phyloP scores from a whole-genome alignment of 2,888 invertebrate species.

The Eristalis intricaria region DNA sequence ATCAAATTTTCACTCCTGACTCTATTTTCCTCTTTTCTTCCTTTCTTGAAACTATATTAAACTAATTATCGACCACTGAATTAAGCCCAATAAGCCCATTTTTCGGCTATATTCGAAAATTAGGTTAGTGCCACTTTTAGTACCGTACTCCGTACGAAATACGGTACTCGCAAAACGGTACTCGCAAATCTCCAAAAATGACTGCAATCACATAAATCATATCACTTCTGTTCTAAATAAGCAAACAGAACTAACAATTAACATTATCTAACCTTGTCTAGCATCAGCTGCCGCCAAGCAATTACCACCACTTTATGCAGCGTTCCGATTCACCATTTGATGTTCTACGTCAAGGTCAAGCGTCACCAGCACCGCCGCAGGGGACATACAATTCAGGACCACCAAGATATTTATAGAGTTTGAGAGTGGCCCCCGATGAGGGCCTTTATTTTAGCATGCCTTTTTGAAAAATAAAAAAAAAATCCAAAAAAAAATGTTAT shows the following conservation, averaged over 20 bases:
- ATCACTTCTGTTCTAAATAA: background rate
- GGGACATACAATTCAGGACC: conserved; percentile 80
- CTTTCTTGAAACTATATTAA: too few relatives aligned
- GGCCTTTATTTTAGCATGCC: conserved; percentile 81
- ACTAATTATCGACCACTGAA: too few relatives aligned
- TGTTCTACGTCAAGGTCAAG: conserved; percentile 79
- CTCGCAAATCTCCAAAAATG: background rate
- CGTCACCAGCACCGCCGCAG: conserved; percentile 78
- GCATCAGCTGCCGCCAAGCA: conserved; percentile 80
- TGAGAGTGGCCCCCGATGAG: conserved; percentile 81
- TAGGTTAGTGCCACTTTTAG: too few relatives aligned
- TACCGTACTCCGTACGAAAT: too few relatives aligned
- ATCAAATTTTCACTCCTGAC: too few relatives aligned
- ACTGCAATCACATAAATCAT: too few relatives aligned
- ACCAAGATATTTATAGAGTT: conserved; percentile 82
- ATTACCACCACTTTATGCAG: conserved; percentile 81
- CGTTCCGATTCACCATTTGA: conserved; percentile 81
- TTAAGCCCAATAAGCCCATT: too few relatives aligned
- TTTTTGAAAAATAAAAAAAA: conserved; percentile 77
- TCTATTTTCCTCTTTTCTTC: too few relatives aligned
- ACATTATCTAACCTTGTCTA: conserved; percentile 54
- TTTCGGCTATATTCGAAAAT: too few relatives aligned
- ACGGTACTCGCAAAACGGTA: too few relatives aligned
- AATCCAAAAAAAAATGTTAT: conserved; percentile 72
- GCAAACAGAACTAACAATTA: background rate